phyloP scores from a whole-genome alignment of 2,888 invertebrate species.

The Ethmia dodecea region DNA sequence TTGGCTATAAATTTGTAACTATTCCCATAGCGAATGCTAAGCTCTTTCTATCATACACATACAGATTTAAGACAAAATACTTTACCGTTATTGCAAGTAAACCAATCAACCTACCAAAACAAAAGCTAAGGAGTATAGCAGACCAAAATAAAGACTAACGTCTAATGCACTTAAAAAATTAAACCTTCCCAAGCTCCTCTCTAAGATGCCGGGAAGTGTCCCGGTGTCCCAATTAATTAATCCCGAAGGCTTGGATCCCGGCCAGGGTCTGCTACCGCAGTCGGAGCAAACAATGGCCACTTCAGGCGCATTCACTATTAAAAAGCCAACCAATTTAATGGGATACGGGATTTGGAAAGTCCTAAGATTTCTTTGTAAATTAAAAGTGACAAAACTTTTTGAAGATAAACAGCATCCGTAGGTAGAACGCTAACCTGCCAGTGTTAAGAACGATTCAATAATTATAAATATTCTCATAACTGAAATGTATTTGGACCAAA shows the following conservation, averaged over 20 bases:
- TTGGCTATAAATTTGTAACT: too few relatives aligned
- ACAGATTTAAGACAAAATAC: too few relatives aligned
- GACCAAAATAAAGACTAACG: not conserved
- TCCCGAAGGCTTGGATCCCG: conserved; percentile 28
- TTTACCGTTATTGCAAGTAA: too few relatives aligned
- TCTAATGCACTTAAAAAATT: conserved; percentile 34
- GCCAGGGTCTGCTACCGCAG: conserved; percentile 27
- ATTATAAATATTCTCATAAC: too few relatives aligned
- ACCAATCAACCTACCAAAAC: not conserved
- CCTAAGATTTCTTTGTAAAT: not conserved
- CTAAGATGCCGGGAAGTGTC: conserved; percentile 32
- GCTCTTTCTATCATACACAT: too few relatives aligned
- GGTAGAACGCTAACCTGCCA: too few relatives aligned
- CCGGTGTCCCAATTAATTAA: conserved; percentile 43
- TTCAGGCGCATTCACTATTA: conserved; percentile 18
- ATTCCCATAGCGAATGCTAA: too few relatives aligned
- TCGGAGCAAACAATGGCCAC: conserved; percentile 17
- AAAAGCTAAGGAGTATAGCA: not conserved
- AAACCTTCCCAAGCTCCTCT: conserved; percentile 31
- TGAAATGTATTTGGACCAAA: too few relatives aligned
- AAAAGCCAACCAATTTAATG: conserved; percentile 25
- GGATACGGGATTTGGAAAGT: not conserved
- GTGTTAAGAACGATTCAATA: too few relatives aligned
- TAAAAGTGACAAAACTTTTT: too few relatives aligned
- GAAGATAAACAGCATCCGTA: too few relatives aligned